These are phyloP conservation scores for Auanema sp. DNA, from an alignment of 2,888 invertebrate species.

Conservation along the genomic window DNA sequence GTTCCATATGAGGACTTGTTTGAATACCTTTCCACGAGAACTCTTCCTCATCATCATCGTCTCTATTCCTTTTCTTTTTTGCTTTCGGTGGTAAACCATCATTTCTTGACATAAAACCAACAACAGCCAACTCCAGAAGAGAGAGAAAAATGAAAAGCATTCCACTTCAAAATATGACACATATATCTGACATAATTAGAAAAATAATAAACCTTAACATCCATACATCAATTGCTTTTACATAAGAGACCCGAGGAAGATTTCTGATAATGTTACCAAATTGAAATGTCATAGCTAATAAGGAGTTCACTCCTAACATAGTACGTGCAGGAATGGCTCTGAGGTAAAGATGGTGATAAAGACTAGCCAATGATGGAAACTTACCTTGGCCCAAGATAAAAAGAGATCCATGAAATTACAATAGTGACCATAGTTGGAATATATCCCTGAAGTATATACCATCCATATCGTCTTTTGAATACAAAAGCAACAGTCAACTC, in stretches of 20 bases:
- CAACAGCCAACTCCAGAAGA: constrained; percentile 61
- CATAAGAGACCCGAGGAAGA: constrained; percentile 63
- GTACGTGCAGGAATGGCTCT: constrained; percentile 64
- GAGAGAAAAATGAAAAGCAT: constrained; percentile 64
- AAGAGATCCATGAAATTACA: constrained; percentile 64
- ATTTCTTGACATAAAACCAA: constrained; percentile 63
- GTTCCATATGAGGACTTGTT: constrained; percentile 58
- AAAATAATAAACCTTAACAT: constrained; percentile 61
- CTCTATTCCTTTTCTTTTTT: constrained; percentile 25
- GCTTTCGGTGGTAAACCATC: constrained; percentile 58
- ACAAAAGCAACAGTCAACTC: constrained; percentile 63
- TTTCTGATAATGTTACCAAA: constrained; percentile 64
- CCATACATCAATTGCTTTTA: constrained; percentile 63
- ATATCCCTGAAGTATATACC: constrained; percentile 64
- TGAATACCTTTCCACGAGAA: constrained; percentile 62
- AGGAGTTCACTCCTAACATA: constrained; percentile 64
- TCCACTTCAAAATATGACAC: constrained; percentile 31
- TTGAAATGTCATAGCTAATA: constrained; percentile 65
- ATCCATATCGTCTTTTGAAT: constrained; percentile 62
- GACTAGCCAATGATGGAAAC: background rate
- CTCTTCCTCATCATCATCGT: constrained; percentile 50
- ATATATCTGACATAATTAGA: too few species aligned
- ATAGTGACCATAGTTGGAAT: constrained; percentile 64
- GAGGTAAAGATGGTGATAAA: constrained; percentile 10
- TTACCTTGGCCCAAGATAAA: constrained; percentile 62